Evolutionary conservation across 2,113 vertebrate genomes (phyloP), one percentile per base, ranked within the genome.

Genomic region (Pedetes capensis): DNA sequence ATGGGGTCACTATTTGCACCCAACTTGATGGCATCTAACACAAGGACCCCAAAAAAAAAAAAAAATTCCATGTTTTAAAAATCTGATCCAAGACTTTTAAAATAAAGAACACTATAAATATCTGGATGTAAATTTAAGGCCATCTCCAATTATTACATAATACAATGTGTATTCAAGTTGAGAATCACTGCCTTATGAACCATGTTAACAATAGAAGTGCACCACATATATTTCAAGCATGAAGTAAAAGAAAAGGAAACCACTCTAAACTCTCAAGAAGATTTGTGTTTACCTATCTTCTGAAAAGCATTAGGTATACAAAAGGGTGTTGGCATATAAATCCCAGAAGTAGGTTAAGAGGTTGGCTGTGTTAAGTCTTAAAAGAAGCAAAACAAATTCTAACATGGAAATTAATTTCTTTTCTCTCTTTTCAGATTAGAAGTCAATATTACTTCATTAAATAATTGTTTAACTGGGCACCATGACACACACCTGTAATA

Each of bases 1-100:
- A n/a, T n/a, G n/a, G n/a, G n/a, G n/a, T n/a, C n/a, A n/a, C n/a
- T n/a, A n/a, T n/a, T n/a, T n/a, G n/a, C n/a, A n/a, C n/a, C n/a
- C n/a, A n/a, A n/a, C n/a, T n/a, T n/a, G n/a, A n/a, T n/a, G n/a
- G n/a, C n/a, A n/a, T n/a, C n/a, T n/a, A n/a, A n/a, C n/a, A n/a
- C n/a, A 69, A n/a, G n/a, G n/a, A n/a, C n/a, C n/a, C 61, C 10
- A 55, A 55, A 55, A 55, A 55, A 55, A 16, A 55, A 12, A 14
- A 91, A 94, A 53, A 96, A 80, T 61, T n/a, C 22, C 6, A 92
- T 89, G 22, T 78, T 83, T 89, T 39, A 75, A 92, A 93, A 93
- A 63, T 64, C 53, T 17, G 95, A 93, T 18, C 23, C 32, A 95
- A 74, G 34, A 89, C 20, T 61, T 96, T 87, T 51, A 92, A 90